These are phyloP conservation scores for Apteryx mantelli DNA, from an alignment of 2,113 vertebrate species.

Conservation along the genomic window DNA sequence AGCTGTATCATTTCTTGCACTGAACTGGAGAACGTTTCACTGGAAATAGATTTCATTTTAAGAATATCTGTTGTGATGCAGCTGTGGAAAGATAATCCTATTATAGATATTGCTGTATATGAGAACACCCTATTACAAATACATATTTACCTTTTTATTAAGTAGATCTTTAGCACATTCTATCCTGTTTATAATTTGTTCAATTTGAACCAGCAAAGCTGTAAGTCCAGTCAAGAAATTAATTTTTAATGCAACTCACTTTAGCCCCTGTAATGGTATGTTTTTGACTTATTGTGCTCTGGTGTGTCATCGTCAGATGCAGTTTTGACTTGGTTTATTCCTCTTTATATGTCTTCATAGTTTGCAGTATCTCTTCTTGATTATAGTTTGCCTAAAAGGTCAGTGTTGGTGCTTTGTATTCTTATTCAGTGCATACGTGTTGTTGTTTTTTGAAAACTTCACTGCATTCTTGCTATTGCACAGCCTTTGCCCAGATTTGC, in stretches of 20 bases:
- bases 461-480: not conserved
- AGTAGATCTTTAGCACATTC: not conserved
- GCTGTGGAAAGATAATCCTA: not conserved
- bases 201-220: not conserved
- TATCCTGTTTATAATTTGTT: not conserved
- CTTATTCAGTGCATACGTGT: not conserved
- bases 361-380: not conserved
- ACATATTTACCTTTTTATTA: not conserved
- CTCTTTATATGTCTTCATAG: not conserved
- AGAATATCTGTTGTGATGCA: not conserved
- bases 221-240: no score
- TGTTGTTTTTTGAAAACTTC: not conserved
- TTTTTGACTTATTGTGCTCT: not conserved
- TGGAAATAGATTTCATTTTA: not conserved
- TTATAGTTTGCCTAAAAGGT: not conserved
- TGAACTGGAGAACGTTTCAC: not conserved
- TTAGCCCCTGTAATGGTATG: no score
- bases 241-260: no score
- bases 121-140: not conserved
- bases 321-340: not conserved
- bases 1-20: not conserved
- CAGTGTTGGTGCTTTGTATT: not conserved
- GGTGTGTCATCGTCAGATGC: not conserved
- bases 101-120: not conserved
- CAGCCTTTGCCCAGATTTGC: not conserved